A percentile compares a stretch with the other conserved stretches of the same genome.
phyloP scores from a whole-genome alignment of 2,113 vertebrate species.

The Leucopternis melanops region DNA sequence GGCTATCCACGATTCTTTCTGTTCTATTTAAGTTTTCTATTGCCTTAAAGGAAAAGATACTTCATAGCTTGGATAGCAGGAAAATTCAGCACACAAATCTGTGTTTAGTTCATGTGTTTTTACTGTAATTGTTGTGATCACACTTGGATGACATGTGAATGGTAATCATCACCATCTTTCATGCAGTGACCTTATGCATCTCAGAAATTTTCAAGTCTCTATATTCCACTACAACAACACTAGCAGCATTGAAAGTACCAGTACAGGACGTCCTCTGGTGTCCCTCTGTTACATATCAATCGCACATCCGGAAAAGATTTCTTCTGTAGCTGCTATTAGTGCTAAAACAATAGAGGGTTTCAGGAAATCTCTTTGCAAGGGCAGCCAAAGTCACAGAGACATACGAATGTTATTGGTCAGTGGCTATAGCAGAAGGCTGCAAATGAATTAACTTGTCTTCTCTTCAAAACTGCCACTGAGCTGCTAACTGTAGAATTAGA shows the following conservation, averaged over 20 bases:
- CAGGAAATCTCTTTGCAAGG: neutral
- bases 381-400: neutral
- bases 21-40: neutral
- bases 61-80: neutral
- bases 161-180: neutral
- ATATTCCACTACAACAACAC: neutral
- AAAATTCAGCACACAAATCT: neutral
- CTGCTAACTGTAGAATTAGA: neutral
- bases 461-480: neutral
- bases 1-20: neutral
- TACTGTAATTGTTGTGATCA: neutral
- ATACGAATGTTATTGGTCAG: neutral
- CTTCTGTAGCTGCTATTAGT: neutral
- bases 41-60: neutral
- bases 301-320: neutral
- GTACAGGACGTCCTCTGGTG: accelerated
- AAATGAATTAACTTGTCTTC: neutral
- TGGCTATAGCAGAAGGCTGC: neutral
- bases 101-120: neutral
- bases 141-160: neutral
- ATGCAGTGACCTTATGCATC: neutral
- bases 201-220: neutral
- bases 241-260: neutral
- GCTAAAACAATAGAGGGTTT: neutral
- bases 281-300: neutral